phyloP scores from a whole-genome alignment of 2,888 invertebrate genomes.

The Ophion slaviceki region DNA sequence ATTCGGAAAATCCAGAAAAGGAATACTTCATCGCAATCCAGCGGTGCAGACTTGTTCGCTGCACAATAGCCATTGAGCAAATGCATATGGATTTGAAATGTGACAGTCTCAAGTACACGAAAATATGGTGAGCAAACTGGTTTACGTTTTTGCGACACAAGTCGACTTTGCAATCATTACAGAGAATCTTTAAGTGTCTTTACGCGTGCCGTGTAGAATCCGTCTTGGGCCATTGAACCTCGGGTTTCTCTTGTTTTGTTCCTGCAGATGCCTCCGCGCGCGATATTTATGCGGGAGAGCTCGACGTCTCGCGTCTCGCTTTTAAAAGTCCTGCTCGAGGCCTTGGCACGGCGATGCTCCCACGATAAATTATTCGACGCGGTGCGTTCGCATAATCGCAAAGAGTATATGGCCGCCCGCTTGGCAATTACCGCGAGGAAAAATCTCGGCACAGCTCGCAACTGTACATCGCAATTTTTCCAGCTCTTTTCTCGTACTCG shows the following conservation, averaged over 20 bases:
- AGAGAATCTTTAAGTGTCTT: background rate
- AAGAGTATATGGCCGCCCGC: background rate
- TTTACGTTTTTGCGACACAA: background rate
- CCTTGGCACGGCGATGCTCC: constrained; percentile 39
- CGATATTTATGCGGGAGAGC: constrained; percentile 34
- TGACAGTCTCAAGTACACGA: background rate
- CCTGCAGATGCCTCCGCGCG: constrained; percentile 16
- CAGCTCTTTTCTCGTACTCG: background rate
- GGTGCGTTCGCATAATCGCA: constrained; percentile 53
- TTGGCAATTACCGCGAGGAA: constrained; percentile 46
- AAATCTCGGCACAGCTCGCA: constrained; percentile 37
- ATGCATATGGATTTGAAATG: background rate
- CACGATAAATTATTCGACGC: constrained; percentile 60
- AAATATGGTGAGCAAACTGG: background rate
- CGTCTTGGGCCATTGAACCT: constrained; percentile 47
- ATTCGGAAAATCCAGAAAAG: too few relatives aligned
- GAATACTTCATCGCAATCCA: too few relatives aligned
- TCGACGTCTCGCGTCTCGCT: constrained; percentile 29
- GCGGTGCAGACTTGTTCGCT: too few relatives aligned
- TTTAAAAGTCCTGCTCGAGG: constrained; percentile 24
- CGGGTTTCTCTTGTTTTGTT: constrained; percentile 35
- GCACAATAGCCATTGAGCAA: too few relatives aligned
- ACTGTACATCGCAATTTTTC: constrained; percentile 17
- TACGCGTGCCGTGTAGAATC: background rate
- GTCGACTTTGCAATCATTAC: background rate